Percentiles rank a stretch among this genome's conserved stretches.
Conservation (phyloP, 1,140 invertebrate genomes). For the Armadillidium nasatum region DNA sequence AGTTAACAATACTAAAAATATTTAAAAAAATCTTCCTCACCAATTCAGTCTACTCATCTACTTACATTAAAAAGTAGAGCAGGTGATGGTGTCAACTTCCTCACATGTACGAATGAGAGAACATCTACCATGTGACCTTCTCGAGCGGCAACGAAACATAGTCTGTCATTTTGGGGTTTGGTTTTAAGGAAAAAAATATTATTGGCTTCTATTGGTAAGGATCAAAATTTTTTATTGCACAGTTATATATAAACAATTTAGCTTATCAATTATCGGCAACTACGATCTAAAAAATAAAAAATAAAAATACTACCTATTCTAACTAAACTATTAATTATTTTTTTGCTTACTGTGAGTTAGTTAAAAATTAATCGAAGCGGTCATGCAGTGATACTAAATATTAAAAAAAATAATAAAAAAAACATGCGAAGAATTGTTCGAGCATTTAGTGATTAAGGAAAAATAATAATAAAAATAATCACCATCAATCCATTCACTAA, state of each 20-base stretch:
- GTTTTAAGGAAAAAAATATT: neutral
- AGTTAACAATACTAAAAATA: too few relatives aligned
- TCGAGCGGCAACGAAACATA: constrained; percentile 82
- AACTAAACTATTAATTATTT: too few relatives aligned
- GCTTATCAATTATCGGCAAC: too few relatives aligned
- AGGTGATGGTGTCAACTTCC: constrained; percentile 71
- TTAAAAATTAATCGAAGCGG: too few relatives aligned
- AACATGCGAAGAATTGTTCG: neutral
- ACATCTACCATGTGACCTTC: constrained; percentile 78
- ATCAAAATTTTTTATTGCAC: too few relatives aligned
- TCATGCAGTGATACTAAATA: too few relatives aligned
- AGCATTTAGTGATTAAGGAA: neutral
- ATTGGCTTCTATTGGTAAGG: too few relatives aligned
- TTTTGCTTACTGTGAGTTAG: too few relatives aligned
- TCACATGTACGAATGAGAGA: constrained; percentile 78
- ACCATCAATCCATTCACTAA: neutral
- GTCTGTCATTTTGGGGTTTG: constrained; percentile 51
- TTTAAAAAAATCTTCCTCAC: too few relatives aligned
- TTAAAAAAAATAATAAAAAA: neutral
- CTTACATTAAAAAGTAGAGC: constrained; percentile 79
- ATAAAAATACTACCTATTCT: too few relatives aligned
- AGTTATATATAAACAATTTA: too few relatives aligned
- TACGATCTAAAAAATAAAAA: too few relatives aligned
- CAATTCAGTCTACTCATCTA: neutral
- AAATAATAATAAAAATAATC: neutral